Percentiles rank a stretch among this genome's conserved stretches.
Conservation (phyloP, 2,888 invertebrate genomes). For the Myathropa florea region DNA sequence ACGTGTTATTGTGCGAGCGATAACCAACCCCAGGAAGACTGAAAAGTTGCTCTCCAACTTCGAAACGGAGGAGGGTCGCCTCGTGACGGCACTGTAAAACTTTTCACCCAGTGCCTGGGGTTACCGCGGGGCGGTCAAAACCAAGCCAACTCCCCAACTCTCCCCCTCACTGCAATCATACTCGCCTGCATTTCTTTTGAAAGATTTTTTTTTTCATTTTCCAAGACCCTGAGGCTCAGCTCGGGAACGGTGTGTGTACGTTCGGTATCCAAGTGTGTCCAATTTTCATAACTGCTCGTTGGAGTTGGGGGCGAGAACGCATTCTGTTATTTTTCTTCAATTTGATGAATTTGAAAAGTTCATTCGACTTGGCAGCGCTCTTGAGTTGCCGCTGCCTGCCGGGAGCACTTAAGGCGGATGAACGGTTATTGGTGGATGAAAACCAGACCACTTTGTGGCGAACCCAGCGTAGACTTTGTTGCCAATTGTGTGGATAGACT, state of each 20-base stretch:
- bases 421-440: not conserved
- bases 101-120: conserved; percentile 8
- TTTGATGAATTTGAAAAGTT: conserved; percentile 66
- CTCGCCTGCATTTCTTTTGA: conserved; percentile 28
- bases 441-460: conserved; percentile 53
- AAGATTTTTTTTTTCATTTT: not conserved
- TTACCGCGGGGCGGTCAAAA: conserved; percentile 10
- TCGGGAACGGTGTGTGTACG: not conserved
- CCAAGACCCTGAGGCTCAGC: not conserved
- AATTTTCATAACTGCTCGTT: conserved; percentile 59
- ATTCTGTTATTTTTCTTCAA: conserved; percentile 48
- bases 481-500: not conserved
- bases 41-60: too few species aligned
- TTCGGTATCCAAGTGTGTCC: conserved; percentile 23
- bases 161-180: conserved; percentile 20
- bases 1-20: conserved; percentile 38
- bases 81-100: conserved; percentile 23
- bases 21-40: not conserved
- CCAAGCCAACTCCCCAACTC: not conserved
- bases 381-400: conserved; percentile 1
- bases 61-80: too few species aligned
- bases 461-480: conserved; percentile 39
- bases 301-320: not conserved
- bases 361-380: conserved; percentile 31
- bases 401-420: conserved; percentile 12